Percentiles rank a stretch among this genome's conserved stretches.
phyloP scores from a whole-genome alignment of 2,797 vertebrate genomes.

The Acanthurus tractus region DNA sequence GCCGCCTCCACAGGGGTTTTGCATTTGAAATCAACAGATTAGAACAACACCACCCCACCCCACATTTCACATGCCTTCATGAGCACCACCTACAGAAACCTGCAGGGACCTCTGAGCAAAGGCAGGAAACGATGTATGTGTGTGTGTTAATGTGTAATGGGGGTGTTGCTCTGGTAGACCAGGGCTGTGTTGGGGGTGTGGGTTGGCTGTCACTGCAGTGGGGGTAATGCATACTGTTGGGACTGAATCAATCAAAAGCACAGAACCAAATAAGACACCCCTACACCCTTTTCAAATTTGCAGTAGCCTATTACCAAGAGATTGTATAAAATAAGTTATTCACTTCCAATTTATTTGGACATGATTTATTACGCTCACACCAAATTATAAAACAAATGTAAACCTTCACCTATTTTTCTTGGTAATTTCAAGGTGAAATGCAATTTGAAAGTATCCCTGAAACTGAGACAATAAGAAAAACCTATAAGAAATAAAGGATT shows the following conservation, averaged over 20 bases:
- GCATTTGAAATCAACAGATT: conserved; percentile 62
- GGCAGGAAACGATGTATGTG: neutral
- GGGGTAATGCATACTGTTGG: conserved; percentile 36
- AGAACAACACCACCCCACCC: conserved; percentile 45
- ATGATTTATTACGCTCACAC: conserved; percentile 38
- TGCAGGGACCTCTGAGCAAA: conserved; percentile 22
- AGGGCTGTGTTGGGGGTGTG: conserved; percentile 1
- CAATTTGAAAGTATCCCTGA: conserved; percentile 11
- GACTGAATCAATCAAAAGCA: conserved; percentile 53
- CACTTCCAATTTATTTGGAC: conserved; percentile 57
- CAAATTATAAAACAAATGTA: conserved; percentile 31
- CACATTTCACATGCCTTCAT: conserved; percentile 36
- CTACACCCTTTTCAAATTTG: conserved; percentile 36
- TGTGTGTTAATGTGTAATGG: neutral
- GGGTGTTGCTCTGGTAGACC: neutral
- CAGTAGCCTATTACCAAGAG: conserved; percentile 38
- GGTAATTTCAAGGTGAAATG: neutral
- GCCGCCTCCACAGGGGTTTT: conserved; percentile 64
- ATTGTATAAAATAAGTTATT: conserved; percentile 45
- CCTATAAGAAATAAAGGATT: neutral
- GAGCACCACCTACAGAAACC: conserved; percentile 47
- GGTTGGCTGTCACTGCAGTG: conserved; percentile 22
- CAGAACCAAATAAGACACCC: conserved; percentile 28
- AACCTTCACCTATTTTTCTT: neutral
- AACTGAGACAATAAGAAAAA: conserved; percentile 16